phyloP scores from a whole-genome alignment of 2,888 invertebrate species.

The Aethes cnicana region DNA sequence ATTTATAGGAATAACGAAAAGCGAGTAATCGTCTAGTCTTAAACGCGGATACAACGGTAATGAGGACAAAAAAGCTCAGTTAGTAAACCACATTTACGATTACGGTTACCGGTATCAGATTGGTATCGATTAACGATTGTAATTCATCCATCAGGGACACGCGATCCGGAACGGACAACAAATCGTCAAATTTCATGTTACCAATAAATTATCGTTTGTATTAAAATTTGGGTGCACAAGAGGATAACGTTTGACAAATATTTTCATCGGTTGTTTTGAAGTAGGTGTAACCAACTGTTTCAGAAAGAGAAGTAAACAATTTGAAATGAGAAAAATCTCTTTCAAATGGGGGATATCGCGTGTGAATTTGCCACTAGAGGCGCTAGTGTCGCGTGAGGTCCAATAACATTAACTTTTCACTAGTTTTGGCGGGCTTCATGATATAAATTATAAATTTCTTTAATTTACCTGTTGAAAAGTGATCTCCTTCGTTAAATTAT shows the following conservation, averaged over 20 bases:
- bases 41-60: conserved; percentile 15
- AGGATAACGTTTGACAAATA: conserved; percentile 9
- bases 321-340: no score
- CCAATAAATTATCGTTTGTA: conserved; percentile 17
- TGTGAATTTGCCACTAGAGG: no score
- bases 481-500: no score
- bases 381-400: no score
- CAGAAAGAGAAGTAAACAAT: no score
- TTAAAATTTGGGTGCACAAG: conserved; percentile 10
- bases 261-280: background rate
- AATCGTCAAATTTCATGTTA: conserved; percentile 22
- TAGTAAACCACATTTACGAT: conserved; percentile 39
- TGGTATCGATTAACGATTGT: conserved; percentile 38
- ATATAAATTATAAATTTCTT: no score
- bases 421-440: no score
- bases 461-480: no score
- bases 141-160: conserved; percentile 45
- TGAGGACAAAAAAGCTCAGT: conserved; percentile 41
- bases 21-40: background rate
- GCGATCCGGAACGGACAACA: conserved; percentile 41
- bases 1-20: no score
- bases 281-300: no score
- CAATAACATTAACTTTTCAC: no score
- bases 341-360: no score
- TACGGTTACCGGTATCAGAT: conserved; percentile 51